phyloP scores from a whole-genome alignment of 2,113 vertebrate species.

The Nansenia antarctica region DNA sequence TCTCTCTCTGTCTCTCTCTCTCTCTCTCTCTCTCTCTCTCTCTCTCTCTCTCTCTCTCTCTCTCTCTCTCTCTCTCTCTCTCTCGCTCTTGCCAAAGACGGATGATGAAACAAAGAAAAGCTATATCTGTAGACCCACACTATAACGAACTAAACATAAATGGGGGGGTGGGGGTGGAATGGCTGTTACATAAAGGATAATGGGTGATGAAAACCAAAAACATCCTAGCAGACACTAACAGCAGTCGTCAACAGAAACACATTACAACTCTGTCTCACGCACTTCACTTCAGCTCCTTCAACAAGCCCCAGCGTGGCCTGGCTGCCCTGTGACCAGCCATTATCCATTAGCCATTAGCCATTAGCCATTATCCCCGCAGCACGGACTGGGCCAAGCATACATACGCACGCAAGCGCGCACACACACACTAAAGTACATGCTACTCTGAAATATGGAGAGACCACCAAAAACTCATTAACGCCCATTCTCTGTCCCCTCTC shows the following conservation, averaged over 20 bases:
- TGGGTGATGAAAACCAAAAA: constrained; percentile 14
- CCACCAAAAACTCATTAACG: too few relatives aligned
- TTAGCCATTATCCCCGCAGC: constrained; percentile 15
- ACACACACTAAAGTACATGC: too few relatives aligned
- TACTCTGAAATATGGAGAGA: too few relatives aligned
- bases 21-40: too few relatives aligned
- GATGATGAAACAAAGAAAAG: constrained; percentile 28
- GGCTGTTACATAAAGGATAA: constrained; percentile 2
- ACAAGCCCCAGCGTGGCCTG: constrained; percentile 17
- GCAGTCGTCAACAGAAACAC: constrained; percentile 23
- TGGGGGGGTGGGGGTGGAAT: background rate
- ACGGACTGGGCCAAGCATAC: background rate
- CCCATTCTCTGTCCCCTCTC: background rate
- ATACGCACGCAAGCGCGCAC: background rate
- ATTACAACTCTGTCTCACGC: constrained; percentile 25
- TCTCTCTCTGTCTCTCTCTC: background rate
- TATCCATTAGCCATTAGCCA: constrained; percentile 40
- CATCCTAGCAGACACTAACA: constrained; percentile 7
- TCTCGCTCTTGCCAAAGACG: constrained; percentile 18
- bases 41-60: too few relatives aligned
- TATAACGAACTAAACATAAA: too few relatives aligned
- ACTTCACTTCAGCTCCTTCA: constrained; percentile 30
- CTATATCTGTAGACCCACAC: too few relatives aligned
- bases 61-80: background rate
- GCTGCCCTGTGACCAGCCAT: constrained; percentile 40